These are phyloP conservation scores for Chrysolina oricalcia DNA, from an alignment of 2,888 invertebrate species.

Conservation along the genomic window DNA sequence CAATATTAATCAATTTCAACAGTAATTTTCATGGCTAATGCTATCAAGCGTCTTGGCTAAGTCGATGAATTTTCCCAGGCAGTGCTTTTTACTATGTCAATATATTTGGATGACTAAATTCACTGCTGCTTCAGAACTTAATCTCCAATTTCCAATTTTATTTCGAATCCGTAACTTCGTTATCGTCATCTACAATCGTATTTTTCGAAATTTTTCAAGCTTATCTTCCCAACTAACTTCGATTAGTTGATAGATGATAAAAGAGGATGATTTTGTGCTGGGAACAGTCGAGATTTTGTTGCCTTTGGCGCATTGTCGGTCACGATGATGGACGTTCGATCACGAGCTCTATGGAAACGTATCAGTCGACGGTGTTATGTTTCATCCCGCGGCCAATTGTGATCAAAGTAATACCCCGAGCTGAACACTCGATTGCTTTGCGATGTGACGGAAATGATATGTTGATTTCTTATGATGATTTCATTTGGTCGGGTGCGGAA, in stretches of 20 bases:
- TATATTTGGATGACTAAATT: no score
- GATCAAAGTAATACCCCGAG: slow-evolving; percentile 26
- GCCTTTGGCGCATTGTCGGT: slow-evolving; percentile 60
- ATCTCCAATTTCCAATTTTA: no score
- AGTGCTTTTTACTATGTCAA: no score
- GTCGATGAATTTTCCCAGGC: no score
- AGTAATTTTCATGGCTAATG: no score
- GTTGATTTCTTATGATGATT: slow-evolving; percentile 24
- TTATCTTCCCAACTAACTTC: slow-evolving; percentile 28
- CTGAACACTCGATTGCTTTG: slow-evolving; percentile 8
- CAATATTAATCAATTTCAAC: no score
- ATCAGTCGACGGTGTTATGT: slow-evolving; percentile 50
- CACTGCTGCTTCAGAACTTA: no score
- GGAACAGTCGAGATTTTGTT: slow-evolving; percentile 57
- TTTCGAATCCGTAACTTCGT: no score
- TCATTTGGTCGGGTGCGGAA: slow-evolving; percentile 8
- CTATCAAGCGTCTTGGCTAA: no score
- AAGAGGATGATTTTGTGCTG: slow-evolving; percentile 60
- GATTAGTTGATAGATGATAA: slow-evolving; percentile 57
- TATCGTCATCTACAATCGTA: neutral
- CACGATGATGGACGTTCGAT: slow-evolving; percentile 66
- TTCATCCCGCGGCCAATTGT: slow-evolving; percentile 25
- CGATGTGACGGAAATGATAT: slow-evolving; percentile 24
- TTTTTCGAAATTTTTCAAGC: neutral
- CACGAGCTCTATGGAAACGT: slow-evolving; percentile 60